These are phyloP conservation scores for Uloborus diversus DNA, from an alignment of 1,140 invertebrate species.

Conservation along the genomic window DNA sequence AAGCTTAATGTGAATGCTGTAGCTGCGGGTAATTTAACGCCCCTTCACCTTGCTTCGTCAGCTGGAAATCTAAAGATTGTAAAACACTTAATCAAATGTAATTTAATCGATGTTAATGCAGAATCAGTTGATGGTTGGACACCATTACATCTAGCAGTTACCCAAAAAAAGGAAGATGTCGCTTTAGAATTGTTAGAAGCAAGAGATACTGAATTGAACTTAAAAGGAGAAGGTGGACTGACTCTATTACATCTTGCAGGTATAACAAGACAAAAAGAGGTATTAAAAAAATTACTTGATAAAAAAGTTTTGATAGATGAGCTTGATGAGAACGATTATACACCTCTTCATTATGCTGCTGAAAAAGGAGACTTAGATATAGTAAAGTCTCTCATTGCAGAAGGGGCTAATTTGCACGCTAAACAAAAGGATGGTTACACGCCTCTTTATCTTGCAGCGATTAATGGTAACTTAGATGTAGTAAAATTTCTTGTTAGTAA, in stretches of 20 bases:
- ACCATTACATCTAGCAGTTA: neutral
- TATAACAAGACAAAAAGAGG: no score
- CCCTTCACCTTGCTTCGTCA: neutral
- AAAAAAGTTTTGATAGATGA: no score
- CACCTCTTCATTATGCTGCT: conserved; percentile 6
- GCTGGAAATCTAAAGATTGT: neutral
- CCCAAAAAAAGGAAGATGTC: no score
- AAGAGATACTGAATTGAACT: no score
- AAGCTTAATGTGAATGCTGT: neutral
- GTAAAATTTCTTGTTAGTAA: neutral
- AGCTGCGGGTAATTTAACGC: neutral
- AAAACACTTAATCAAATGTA: neutral
- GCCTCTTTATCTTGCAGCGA: neutral
- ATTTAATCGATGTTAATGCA: neutral
- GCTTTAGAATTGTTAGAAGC: neutral
- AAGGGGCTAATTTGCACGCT: neutral
- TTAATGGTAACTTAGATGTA: no score
- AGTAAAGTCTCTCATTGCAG: neutral
- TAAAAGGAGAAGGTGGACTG: neutral
- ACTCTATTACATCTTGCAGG: neutral
- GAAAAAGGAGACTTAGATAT: neutral
- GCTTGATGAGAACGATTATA: no score
- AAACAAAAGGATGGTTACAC: neutral
- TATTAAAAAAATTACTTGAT: no score
- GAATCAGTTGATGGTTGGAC: neutral